Base-by-base conservation (phyloP, 35 echinoderm and acorn worm genomes). In the Diadema setosum region DNA sequence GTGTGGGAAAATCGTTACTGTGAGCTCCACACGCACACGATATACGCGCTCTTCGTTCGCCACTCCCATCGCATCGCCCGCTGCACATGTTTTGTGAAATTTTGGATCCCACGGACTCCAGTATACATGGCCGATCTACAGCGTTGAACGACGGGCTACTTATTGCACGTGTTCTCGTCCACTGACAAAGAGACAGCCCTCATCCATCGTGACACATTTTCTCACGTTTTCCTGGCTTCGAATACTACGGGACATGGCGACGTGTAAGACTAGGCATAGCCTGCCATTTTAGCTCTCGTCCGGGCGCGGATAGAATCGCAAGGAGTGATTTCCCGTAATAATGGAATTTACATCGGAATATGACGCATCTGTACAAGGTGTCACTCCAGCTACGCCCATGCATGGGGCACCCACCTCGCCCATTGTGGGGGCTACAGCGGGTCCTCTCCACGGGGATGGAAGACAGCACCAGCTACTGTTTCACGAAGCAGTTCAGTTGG, bases 401-500 rank as follows among this genome's bases (percentile, higher is more conserved):
- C 33, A 44, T 78, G 73, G 73, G 33, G 73, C n/a, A 14, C 73
- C 73, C 24, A 78, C 11, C 18, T 78, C 73, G 14, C 73, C 73
- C 40, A 78, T 78, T 18, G 73, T 78, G 24, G 73, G 73, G 73
- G 35, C 40, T 2, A 42, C 73, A 24, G 73, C 73, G 12, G 37
- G 73, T 18, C 73, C 73, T 21, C 9, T 42, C 11, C 73, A 78
- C 44, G 73, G 73, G 36, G 73, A 78, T 44, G 73, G 29, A 7
- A 9, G 73, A 41, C 73, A 78, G 2, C 73, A 78, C 5, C 73
- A 78, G 73, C 40, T 78, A 30, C 12, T 73, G 44, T 94, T 94
- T 84, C 87, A 94, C 52, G 92, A 94, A 46, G 92, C 92, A 14
- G 92, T 94, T 5, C 59, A 58, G 30, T 60, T 84, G 42, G 92